Evolutionary conservation across 1,140 invertebrate genomes (phyloP), one percentile per base, ranked within the genome.

Genomic region (Centruroides sculpturatus): DNA sequence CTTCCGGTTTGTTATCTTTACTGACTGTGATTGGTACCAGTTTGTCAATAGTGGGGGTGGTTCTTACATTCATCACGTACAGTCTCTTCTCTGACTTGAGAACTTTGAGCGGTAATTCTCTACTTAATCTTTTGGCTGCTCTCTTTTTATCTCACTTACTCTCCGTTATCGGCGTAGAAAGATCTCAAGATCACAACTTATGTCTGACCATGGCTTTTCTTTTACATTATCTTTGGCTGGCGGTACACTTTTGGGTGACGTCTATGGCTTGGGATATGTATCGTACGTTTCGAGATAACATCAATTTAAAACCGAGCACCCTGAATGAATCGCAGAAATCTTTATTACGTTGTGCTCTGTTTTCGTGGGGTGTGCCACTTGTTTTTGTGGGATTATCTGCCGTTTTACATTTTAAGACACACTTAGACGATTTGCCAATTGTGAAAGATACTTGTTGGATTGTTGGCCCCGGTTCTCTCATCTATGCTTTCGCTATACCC

Each of bases 11-110:
- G 5, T 46, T 56, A 23, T 49, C 80, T 5, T 70, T 84, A n/a
- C 73, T 82, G 60, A 81, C 82, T 41, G 81, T 84, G 3, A 73
- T 84, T 1, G 81, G 81, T 7, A 82, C 81, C 65, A 82, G 81
- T 69, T 72, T 83, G n/a, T 83, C 82, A 23, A 73, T 84, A 51
- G 82, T 84, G 4, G 82, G 81, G 13, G 74, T 84, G 34, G 81
- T 83, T 54, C 83, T 84, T 68, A 81, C 82, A 57, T 84, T 84
- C 71, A 84, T 84, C 67, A 84, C 82, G 3, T 84, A 83, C 74
- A 84, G 82, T 66, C 73, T 84, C 57, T 84, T 84, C 70, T 83
- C 82, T 13, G 82, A 84, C 68, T 71, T 83, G 58, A 74, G 82
- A 55, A 83, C 78, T 65, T 71, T 83, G 59, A 80, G 80, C 34